Conservation (phyloP, 2,797 vertebrate genomes). For the Cyprinella venusta region DNA sequence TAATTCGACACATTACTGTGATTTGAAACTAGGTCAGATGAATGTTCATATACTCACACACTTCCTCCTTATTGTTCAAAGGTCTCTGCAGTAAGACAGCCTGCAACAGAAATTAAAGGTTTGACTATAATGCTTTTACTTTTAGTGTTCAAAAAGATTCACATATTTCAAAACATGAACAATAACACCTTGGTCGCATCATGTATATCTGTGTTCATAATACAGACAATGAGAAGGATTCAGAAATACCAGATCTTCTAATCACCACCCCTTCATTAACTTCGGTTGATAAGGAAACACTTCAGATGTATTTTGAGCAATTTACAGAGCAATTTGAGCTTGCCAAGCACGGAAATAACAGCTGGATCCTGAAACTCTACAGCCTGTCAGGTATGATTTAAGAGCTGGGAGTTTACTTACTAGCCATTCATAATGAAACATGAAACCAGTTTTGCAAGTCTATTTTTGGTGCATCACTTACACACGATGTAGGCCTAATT, state of each 20-base stretch:
- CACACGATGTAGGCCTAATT: not conserved
- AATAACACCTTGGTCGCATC: not conserved
- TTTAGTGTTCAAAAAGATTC: not conserved
- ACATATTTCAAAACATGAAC: too few relatives aligned
- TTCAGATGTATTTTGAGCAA: conserved; percentile 64
- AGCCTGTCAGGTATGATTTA: conserved; percentile 56
- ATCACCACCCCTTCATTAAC: conserved; percentile 11
- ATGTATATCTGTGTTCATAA: not conserved
- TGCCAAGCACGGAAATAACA: conserved; percentile 50
- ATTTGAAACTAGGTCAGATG: not conserved
- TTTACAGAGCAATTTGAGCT: conserved; percentile 57
- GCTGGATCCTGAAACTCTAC: conserved; percentile 63
- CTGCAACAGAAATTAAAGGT: not conserved
- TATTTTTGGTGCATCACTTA: not conserved
- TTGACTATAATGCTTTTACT: not conserved
- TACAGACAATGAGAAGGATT: conserved; percentile 32
- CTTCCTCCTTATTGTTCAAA: not conserved
- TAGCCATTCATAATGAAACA: not conserved
- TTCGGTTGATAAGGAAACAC: conserved; percentile 43
- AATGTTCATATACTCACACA: conserved; percentile 6
- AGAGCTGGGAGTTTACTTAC: not conserved
- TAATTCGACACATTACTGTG: not conserved
- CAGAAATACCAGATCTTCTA: conserved; percentile 27
- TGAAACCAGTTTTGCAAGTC: not conserved
- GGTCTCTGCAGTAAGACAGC: not conserved